Conservation (phyloP, 2,888 invertebrate genomes). For the Rotaria sp. region DNA sequence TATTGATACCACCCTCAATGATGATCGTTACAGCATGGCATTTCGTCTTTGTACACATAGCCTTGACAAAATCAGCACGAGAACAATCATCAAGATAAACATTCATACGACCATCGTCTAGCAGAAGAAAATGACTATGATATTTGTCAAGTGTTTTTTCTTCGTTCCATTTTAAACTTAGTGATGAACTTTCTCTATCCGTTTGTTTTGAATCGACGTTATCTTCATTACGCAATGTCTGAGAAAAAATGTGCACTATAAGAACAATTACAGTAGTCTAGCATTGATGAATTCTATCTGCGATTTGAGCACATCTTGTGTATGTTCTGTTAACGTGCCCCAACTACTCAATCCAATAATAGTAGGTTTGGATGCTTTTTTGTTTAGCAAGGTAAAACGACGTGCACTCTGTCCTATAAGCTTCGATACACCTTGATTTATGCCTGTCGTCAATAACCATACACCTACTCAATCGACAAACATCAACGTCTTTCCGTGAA, state of each 20-base stretch:
- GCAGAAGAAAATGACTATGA: neutral
- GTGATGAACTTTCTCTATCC: no score
- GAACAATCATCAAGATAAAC: neutral
- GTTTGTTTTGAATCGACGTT: neutral
- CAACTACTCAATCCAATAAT: neutral
- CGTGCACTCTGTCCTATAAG: neutral
- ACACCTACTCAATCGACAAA: neutral
- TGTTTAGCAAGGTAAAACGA: neutral
- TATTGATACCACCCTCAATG: neutral
- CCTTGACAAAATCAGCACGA: neutral
- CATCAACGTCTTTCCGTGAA: neutral
- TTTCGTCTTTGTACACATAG: no score
- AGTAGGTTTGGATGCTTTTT: neutral
- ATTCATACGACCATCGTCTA: neutral
- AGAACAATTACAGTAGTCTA: no score
- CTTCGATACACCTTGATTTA: neutral
- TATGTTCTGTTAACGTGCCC: neutral
- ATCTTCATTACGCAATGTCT: no score
- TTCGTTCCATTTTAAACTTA: neutral
- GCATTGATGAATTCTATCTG: neutral
- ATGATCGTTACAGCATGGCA: neutral
- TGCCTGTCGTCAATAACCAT: neutral
- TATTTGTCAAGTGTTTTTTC: neutral
- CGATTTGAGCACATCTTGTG: neutral
- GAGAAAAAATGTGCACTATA: no score